Percentiles rank a stretch among this genome's conserved stretches.
These are phyloP conservation scores for Pheosia tremula DNA, from an alignment of 2,888 invertebrate genomes.

Conservation along the genomic window DNA sequence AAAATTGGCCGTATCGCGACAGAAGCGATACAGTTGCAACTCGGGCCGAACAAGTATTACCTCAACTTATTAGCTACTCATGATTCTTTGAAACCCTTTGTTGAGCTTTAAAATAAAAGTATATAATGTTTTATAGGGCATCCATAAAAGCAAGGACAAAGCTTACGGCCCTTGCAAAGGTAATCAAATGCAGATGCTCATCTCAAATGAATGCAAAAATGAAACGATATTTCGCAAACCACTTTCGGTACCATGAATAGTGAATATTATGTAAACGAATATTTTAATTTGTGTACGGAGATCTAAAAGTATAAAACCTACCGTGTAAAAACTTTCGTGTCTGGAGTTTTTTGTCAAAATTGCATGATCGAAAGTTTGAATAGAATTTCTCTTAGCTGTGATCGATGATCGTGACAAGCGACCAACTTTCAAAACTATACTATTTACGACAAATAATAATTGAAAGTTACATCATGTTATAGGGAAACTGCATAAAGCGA, in stretches of 20 bases:
- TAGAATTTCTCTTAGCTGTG: slow-evolving; percentile 50
- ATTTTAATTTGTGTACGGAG: neutral
- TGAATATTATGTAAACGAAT: neutral
- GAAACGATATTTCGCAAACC: neutral
- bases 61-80: neutral
- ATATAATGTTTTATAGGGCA: too few relatives aligned
- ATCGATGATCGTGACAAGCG: slow-evolving; percentile 54
- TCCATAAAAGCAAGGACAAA: too few relatives aligned
- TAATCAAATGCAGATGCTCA: slow-evolving; percentile 23
- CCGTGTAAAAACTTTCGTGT: slow-evolving; percentile 41
- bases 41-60: slow-evolving; percentile 35
- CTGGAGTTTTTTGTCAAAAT: slow-evolving; percentile 38
- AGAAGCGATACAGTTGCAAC: slow-evolving; percentile 67
- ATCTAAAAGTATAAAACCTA: slow-evolving; percentile 23
- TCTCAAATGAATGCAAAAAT: neutral
- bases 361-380: slow-evolving; percentile 47
- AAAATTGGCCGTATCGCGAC: slow-evolving; percentile 83
- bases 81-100: neutral
- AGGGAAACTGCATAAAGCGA: neutral
- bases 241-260: neutral
- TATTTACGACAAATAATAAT: slow-evolving; percentile 41
- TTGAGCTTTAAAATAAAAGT: too few relatives aligned
- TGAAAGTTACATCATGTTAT: slow-evolving; percentile 29
- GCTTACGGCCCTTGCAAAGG: slow-evolving; percentile 26
- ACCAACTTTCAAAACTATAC: slow-evolving; percentile 48